Evolutionary conservation across 2,797 vertebrate species (phyloP), one percentile per base, ranked within the genome.

Genomic region (Philypnodon macrostomus): DNA sequence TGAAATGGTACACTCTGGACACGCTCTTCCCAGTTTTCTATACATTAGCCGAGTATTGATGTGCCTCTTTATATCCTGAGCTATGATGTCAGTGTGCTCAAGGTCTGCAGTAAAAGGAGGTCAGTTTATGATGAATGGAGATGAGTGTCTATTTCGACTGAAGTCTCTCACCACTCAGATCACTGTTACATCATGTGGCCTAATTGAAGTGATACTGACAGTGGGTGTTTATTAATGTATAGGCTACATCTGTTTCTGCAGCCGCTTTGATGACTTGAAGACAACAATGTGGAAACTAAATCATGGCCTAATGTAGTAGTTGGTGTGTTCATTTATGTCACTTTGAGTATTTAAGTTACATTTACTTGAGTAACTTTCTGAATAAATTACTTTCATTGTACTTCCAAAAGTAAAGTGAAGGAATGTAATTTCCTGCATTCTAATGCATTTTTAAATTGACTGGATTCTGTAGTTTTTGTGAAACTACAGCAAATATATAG

Each of bases 31-130:
- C 37, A 27, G 34, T 33, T 32, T 40, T 49, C 59, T 64, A 5
- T 49, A 61, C 56, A 36, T 58, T 26, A 54, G 36, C 51, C 1
- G 34, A 13, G 10, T 62, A 65, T 47, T 30, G 57, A 65, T 7
- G 24, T 1, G 4, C 27, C 29, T 17, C 34, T 30, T 32, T 62
- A 11, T 29, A 36, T 13, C 41, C 46, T 7, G 27, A 2, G n/a
- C 4, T n/a, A 30, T 16, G 13, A 57, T 19, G 32, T 58, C 53
- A 19, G 48, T 49, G 62, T 57, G 1, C 53, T n/a, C n/a, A n/a
- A 32, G 61, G 55, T 0, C 59, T 14, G 32, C 45, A 35, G 24
- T n/a, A n/a, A 37, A 54, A 42, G 35, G 21, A 31, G 57, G 40
- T 70, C 36, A 34, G 4, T 2, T 48, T 24, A 34, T 34, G 32